Base-by-base conservation (phyloP, 37 sponge, comb jelly and placozoan species). In the Halichondria panicea region DNA sequence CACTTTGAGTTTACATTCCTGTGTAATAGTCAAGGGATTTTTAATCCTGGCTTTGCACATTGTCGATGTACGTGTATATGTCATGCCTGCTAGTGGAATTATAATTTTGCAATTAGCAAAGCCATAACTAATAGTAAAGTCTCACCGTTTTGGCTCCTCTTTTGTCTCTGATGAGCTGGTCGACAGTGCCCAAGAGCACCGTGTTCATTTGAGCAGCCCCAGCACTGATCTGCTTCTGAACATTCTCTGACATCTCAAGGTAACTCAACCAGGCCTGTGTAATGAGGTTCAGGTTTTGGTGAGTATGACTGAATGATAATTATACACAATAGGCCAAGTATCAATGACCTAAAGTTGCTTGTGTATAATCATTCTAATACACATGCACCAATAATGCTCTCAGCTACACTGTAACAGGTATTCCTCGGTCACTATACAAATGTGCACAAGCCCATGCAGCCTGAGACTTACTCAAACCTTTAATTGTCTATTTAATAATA, bases 101-200 rank as follows among this genome's bases (percentile, higher is more conserved):
- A 4, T 64, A 4, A 5, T 36, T 55, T 3, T 9, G 6, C 6
- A 34, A 63, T 21, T 4, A 2, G 34, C 30, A 33, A 63, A 5
- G 32, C 4, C 11, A 18, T 15, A 21, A 8, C 3, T 24, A 54
- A 1, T 28, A 42, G n/a, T n/a, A n/a, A n/a, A n/a, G n/a, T 36
- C 70, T 67, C 0, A 84, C 85, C 63, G 43, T 71, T 62, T 84
- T 84, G 22, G 87, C 87, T 61, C 87, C 87, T 66, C 80, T 65
- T 52, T 84, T 89, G 70, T 89, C 76, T 46, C 70, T 73, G 22
- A 83, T 83, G 33, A 89, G 75, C 27, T 74, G 70, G 55, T 89
- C 86, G 15, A 89, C 54, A 11, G 63, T 33, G 5, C 58, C 45
- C 13, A 84, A 40, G 27, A 87, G 27, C 1, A 75, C 63, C 1